Percentiles rank a stretch among this genome's conserved stretches.
Evolutionary conservation across 2,113 vertebrate genomes (phyloP).

Genomic region (Henicopernis longicauda): DNA sequence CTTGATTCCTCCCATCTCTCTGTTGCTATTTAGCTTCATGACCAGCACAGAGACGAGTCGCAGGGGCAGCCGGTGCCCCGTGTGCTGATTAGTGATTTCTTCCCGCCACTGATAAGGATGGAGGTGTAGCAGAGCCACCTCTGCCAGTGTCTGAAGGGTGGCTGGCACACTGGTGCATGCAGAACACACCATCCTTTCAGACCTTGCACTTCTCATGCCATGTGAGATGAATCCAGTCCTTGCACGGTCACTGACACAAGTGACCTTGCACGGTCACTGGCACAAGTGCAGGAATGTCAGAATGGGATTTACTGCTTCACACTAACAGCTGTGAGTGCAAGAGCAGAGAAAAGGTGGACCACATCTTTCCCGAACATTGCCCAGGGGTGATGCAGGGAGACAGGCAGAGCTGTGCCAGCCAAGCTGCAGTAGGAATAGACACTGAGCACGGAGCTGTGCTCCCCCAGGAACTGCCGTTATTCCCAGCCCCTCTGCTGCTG

Average conservation of each 20-base stretch:
- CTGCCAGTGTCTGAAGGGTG: background rate
- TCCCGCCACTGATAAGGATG: accelerated
- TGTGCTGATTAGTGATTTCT: background rate
- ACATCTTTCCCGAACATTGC: accelerated
- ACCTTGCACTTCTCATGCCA: accelerated
- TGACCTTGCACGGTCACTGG: background rate
- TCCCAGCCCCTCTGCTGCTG: background rate
- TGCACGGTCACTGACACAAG: no score
- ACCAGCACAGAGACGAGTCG: background rate
- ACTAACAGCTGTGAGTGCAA: background rate
- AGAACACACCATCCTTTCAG: background rate
- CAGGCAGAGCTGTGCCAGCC: background rate
- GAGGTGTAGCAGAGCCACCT: accelerated
- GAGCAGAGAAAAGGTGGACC: background rate
- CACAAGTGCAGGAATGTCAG: background rate
- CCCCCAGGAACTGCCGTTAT: background rate
- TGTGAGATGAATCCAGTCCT: background rate
- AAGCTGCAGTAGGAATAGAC: background rate
- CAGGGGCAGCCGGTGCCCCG: accelerated
- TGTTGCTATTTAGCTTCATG: background rate
- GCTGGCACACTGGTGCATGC: background rate
- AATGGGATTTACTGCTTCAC: background rate
- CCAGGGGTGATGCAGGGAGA: background rate
- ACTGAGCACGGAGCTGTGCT: background rate
- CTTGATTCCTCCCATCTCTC: background rate